A percentile compares a stretch with the other conserved stretches of the same genome.
Evolutionary conservation across 2,888 invertebrate genomes (phyloP).

Genomic region (Microplitis manilae): DNA sequence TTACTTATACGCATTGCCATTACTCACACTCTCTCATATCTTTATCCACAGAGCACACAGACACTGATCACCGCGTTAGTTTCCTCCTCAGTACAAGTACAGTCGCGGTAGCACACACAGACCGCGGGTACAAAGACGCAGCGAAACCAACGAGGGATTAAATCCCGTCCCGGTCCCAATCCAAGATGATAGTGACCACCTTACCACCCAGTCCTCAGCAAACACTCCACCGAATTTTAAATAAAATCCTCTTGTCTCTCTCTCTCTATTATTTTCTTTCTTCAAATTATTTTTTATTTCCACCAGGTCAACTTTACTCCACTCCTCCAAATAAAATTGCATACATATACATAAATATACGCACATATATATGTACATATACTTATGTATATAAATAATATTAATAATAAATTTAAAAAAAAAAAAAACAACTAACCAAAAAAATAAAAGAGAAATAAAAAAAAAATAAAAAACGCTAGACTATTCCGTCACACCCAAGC

Average conservation of each 20-base stretch:
- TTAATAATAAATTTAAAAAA: no score
- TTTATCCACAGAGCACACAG: constrained; percentile 52
- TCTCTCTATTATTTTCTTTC: constrained; percentile 4
- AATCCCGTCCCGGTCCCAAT: neutral
- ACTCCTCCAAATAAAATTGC: neutral
- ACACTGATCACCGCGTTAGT: constrained; percentile 35
- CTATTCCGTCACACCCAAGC: constrained; percentile 61
- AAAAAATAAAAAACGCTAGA: constrained; percentile 21
- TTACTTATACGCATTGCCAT: neutral
- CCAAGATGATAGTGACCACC: neutral
- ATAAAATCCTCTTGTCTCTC: constrained; percentile 27
- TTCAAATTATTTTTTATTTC: constrained; percentile 2
- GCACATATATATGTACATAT: neutral
- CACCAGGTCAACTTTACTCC: neutral
- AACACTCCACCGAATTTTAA: constrained; percentile 2
- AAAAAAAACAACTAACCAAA: constrained; percentile 13
- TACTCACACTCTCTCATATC: constrained; percentile 23
- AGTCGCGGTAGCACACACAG: constrained; percentile 13
- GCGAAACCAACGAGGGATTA: constrained; percentile 20
- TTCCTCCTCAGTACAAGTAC: constrained; percentile 6
- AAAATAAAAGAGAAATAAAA: constrained; percentile 13
- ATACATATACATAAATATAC: constrained; percentile 21
- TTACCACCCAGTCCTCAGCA: constrained; percentile 27
- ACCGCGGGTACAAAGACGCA: constrained; percentile 6
- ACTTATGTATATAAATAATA: no score